phyloP scores from a whole-genome alignment of 1,140 invertebrate genomes.

The Apis cerana region DNA sequence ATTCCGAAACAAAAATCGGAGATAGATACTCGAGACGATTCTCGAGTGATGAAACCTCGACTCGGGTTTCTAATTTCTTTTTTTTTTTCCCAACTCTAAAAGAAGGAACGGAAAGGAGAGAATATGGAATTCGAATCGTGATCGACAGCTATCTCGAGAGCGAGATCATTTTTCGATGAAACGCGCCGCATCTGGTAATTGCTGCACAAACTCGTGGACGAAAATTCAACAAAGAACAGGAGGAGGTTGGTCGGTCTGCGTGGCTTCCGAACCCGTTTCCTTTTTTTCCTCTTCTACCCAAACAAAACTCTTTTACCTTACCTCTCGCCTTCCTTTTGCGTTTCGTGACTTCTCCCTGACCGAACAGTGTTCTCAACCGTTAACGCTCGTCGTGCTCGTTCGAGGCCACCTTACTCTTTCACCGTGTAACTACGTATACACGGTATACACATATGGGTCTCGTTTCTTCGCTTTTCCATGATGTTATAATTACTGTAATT shows the following conservation, averaged over 20 bases:
- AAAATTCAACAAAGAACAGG: slow-evolving; percentile 55
- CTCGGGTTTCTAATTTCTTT: no score
- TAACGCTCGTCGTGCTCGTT: slow-evolving; percentile 23
- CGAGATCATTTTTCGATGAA: slow-evolving; percentile 26
- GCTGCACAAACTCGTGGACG: slow-evolving; percentile 39
- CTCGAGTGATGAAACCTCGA: no score
- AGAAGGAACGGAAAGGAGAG: no score
- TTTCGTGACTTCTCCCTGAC: slow-evolving; percentile 61
- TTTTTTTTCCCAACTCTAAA: no score
- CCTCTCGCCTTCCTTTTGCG: slow-evolving; percentile 59
- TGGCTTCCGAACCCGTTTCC: slow-evolving; percentile 53
- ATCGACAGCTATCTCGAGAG: no score
- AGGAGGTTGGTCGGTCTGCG: slow-evolving; percentile 15
- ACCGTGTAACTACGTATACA: background rate
- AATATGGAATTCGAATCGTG: no score
- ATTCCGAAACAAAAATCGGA: no score
- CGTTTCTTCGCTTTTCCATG: background rate
- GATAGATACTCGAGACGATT: no score
- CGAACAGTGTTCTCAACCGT: slow-evolving; percentile 59
- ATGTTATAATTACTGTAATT: slow-evolving; percentile 9
- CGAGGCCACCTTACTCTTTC: slow-evolving; percentile 10
- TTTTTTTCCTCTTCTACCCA: slow-evolving; percentile 56
- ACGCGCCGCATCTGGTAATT: slow-evolving; percentile 33
- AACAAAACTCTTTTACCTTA: slow-evolving; percentile 66
- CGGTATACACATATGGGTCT: background rate